Evolutionary conservation across 2,797 vertebrate genomes (phyloP).

Genomic region (Pampus argenteus): DNA sequence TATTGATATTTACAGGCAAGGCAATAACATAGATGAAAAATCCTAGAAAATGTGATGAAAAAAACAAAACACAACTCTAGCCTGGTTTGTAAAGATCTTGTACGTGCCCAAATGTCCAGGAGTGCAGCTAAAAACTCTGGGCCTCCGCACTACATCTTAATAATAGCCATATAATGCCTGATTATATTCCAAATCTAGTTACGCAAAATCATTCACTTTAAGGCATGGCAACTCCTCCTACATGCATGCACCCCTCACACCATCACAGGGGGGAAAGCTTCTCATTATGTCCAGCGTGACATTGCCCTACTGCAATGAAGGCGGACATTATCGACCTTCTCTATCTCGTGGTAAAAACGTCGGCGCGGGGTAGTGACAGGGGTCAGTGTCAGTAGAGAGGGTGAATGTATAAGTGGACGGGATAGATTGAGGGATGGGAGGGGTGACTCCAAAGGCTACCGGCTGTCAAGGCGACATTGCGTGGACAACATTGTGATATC

Average conservation of each 20-base stretch:
- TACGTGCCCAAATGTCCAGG: too few species aligned
- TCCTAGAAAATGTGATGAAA: too few species aligned
- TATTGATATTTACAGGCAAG: background rate
- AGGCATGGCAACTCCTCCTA: background rate
- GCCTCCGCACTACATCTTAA: too few species aligned
- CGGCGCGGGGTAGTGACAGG: conserved; percentile 49
- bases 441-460: conserved; percentile 50
- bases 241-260: background rate
- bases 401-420: conserved; percentile 62
- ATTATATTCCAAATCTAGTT: background rate
- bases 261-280: conserved; percentile 39
- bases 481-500: conserved; percentile 41
- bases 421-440: conserved; percentile 50
- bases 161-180: too few species aligned
- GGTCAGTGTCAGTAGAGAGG: conserved; percentile 58
- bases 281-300: conserved; percentile 53
- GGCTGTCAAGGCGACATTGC: conserved; percentile 46
- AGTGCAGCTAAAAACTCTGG: too few species aligned
- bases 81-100: too few species aligned
- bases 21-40: background rate
- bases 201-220: background rate
- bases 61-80: too few species aligned
- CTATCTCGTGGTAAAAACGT: conserved; percentile 49
- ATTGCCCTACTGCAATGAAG: conserved; percentile 50
- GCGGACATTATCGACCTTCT: conserved; percentile 70